A percentile compares a stretch with the other conserved stretches of the same genome.
Evolutionary conservation across 2,113 vertebrate genomes (phyloP).

Genomic region (Oreochromis spilurus): DNA sequence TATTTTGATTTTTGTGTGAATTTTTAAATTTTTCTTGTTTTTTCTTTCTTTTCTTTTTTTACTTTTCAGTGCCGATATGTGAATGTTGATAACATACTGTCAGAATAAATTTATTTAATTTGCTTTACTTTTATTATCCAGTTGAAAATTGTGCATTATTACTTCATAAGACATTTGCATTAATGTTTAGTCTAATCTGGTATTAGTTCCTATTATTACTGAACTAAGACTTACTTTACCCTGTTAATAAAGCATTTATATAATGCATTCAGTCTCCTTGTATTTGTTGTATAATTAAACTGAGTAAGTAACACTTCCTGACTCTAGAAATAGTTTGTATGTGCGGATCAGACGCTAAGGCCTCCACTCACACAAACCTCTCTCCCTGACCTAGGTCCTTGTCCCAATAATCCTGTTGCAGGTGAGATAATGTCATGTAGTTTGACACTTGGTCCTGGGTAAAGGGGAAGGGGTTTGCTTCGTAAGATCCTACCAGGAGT

Average conservation of each 20-base stretch:
- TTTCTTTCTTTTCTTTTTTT: not conserved
- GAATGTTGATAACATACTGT: slow-evolving; percentile 39
- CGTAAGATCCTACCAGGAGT: not conserved
- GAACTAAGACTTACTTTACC: not conserved
- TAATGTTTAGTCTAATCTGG: not conserved
- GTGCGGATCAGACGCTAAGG: not conserved
- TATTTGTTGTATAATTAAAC: not conserved
- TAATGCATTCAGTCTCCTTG: not conserved
- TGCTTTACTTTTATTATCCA: slow-evolving; percentile 10
- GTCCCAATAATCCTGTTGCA: not conserved
- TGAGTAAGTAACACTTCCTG: not conserved
- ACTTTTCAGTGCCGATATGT: slow-evolving; percentile 41
- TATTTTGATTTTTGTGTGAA: slow-evolving; percentile 43
- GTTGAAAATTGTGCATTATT: slow-evolving; percentile 17
- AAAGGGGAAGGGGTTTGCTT: not conserved
- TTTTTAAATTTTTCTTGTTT: accelerated
- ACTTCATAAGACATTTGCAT: slow-evolving; percentile 11
- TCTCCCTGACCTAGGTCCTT: not conserved
- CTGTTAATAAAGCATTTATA: slow-evolving; percentile 51
- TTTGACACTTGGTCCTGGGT: too few relatives aligned
- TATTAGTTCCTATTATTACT: not conserved
- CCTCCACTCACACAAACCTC: not conserved
- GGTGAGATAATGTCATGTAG: not conserved
- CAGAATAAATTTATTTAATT: slow-evolving; percentile 24
- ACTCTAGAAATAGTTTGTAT: not conserved